Evolutionary conservation across 2,888 invertebrate species (phyloP).

Genomic region (Cheilosia impressa): DNA sequence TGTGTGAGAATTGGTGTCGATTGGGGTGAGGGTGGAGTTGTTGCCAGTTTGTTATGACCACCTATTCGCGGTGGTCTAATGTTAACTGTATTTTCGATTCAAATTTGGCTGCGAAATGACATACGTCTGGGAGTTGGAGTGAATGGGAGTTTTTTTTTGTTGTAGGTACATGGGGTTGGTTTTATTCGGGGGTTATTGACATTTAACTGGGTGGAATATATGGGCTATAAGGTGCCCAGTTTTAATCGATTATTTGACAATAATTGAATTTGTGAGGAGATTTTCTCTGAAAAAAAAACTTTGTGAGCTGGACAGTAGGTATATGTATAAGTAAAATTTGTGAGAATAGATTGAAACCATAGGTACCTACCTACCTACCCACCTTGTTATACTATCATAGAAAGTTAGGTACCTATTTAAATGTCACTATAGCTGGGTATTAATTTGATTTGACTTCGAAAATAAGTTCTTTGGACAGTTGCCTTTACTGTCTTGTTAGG

Average conservation of each 20-base stretch:
- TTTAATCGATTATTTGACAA: constrained; percentile 69
- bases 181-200: constrained; percentile 62
- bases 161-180: background rate
- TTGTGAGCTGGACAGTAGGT: constrained; percentile 42
- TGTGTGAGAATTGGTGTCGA: background rate
- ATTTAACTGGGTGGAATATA: constrained; percentile 16
- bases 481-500: no score
- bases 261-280: constrained; percentile 38
- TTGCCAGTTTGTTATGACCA: constrained; percentile 44
- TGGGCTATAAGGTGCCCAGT: constrained; percentile 60
- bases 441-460: no score
- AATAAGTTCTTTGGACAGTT: no score
- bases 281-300: background rate
- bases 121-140: constrained; percentile 28
- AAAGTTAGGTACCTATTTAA: no score
- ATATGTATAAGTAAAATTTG: constrained; percentile 16
- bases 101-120: constrained; percentile 64
- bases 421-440: no score
- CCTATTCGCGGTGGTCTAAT: constrained; percentile 37
- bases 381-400: no score
- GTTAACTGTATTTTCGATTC: constrained; percentile 32
- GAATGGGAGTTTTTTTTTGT: constrained; percentile 14
- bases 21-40: constrained; percentile 59
- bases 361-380: no score
- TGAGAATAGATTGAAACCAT: background rate